These are phyloP conservation scores for Bujurquina vittata DNA, from an alignment of 2,113 vertebrate genomes.

Conservation along the genomic window DNA sequence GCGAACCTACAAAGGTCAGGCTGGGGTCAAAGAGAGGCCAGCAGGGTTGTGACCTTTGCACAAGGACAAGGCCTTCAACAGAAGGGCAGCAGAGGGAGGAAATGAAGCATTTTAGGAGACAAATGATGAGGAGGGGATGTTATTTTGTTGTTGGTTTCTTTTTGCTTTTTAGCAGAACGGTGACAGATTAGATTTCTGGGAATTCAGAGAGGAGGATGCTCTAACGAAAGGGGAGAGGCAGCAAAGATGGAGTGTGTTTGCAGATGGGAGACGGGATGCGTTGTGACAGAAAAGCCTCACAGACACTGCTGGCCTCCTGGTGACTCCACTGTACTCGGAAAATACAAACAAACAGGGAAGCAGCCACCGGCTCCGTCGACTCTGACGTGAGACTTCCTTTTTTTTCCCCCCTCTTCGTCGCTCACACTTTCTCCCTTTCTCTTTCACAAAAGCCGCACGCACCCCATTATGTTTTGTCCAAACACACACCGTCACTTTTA, in stretches of 20 bases:
- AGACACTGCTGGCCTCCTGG: constrained; percentile 73
- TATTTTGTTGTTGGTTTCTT: background rate
- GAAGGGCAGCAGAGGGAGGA: background rate
- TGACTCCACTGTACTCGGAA: constrained; percentile 73
- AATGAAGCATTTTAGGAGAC: constrained; percentile 7
- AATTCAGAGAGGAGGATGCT: constrained; percentile 14
- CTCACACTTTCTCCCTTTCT: background rate
- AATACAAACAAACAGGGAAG: constrained; percentile 63
- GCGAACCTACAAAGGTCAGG: constrained; percentile 63
- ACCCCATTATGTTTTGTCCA: constrained; percentile 38
- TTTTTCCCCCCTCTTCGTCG: background rate
- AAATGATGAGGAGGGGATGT: background rate
- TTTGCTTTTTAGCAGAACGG: background rate
- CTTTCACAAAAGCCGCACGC: background rate
- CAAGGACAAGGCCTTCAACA: constrained; percentile 6
- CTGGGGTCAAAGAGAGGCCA: constrained; percentile 67
- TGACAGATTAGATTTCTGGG: constrained; percentile 37
- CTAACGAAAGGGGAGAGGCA: background rate
- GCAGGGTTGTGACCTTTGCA: constrained; percentile 29
- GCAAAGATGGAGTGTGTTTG: constrained; percentile 19
- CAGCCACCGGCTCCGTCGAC: constrained; percentile 19
- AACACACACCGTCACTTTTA: constrained; percentile 35
- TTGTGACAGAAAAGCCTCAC: constrained; percentile 74
- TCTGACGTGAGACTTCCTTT: constrained; percentile 11
- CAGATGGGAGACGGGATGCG: constrained; percentile 51